Evolutionary conservation across 92 coral and sea anemone species (phyloP).

Genomic region (Virgularia gustaviana): DNA sequence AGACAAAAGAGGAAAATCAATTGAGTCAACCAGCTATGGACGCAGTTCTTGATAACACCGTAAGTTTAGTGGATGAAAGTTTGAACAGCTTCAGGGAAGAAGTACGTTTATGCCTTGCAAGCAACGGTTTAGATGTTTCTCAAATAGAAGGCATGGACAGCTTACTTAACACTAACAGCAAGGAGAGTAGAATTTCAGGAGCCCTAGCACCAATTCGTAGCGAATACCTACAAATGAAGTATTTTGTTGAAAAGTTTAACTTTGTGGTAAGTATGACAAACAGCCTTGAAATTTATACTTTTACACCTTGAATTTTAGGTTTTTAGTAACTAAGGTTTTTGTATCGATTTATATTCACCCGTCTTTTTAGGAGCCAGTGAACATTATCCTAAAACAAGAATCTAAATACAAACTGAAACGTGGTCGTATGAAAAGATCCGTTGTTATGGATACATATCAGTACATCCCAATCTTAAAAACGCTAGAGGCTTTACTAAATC

Average conservation of each 20-base stretch:
- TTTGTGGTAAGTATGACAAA: conserved; percentile 27
- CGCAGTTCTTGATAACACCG: conserved; percentile 34
- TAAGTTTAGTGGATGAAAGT: conserved; percentile 27
- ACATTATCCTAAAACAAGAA: conserved; percentile 36
- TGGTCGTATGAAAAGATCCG: conserved; percentile 1
- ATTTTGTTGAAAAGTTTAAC: conserved; percentile 29
- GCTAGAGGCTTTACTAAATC: conserved; percentile 55
- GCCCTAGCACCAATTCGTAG: conserved; percentile 5
- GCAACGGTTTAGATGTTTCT: conserved; percentile 28
- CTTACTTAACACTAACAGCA: neutral
- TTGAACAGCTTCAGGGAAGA: conserved; percentile 17
- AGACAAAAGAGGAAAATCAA: conserved; percentile 47
- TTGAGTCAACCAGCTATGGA: conserved; percentile 34
- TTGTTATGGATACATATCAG: conserved; percentile 33
- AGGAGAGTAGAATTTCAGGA: conserved; percentile 9
- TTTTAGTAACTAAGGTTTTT: neutral
- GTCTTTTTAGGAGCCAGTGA: conserved; percentile 38
- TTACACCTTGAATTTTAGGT: neutral
- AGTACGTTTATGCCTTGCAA: conserved; percentile 24
- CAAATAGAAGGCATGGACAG: conserved; percentile 35
- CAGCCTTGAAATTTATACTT: neutral
- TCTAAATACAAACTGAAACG: neutral
- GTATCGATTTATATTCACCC: neutral
- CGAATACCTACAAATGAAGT: conserved; percentile 34
- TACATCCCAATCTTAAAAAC: conserved; percentile 66